phyloP scores from a whole-genome alignment of 1,140 invertebrate genomes.

The Drosophila rufa region DNA sequence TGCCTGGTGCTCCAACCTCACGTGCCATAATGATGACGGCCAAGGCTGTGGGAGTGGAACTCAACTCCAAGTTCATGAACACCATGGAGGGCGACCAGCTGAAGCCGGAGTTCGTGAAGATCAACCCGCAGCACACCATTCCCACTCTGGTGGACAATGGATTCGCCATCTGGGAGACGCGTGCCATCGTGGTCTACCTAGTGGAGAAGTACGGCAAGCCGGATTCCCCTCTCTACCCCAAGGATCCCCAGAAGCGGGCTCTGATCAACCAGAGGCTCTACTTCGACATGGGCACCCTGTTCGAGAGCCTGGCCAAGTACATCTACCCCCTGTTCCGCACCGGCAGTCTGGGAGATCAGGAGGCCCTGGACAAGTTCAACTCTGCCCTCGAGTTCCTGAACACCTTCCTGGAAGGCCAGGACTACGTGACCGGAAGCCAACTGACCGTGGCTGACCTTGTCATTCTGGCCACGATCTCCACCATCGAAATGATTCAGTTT shows the following conservation, averaged over 20 bases:
- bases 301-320: constrained; percentile 86
- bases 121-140: constrained; percentile 87
- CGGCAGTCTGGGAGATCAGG: constrained; percentile 87
- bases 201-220: constrained; percentile 88
- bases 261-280: constrained; percentile 90
- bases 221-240: constrained; percentile 88
- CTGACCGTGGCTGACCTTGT: constrained; percentile 91
- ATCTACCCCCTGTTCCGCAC: constrained; percentile 89
- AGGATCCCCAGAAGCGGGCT: constrained; percentile 88
- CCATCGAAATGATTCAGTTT: constrained; percentile 88
- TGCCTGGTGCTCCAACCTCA: constrained; percentile 89
- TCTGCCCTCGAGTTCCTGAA: constrained; percentile 88
- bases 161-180: constrained; percentile 89
- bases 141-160: constrained; percentile 90
- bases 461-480: constrained; percentile 88
- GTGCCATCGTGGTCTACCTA: constrained; percentile 90
- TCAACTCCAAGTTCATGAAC: constrained; percentile 89
- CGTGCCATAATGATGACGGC: constrained; percentile 89
- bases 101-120: constrained; percentile 90
- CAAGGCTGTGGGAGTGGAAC: constrained; percentile 89
- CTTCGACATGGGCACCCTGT: constrained; percentile 90
- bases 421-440: constrained; percentile 88
- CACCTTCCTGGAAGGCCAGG: constrained; percentile 88
- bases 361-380: constrained; percentile 88
- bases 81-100: constrained; percentile 88